Evolutionary conservation across 2,888 invertebrate species (phyloP).

Genomic region (Argyresthia albistria): DNA sequence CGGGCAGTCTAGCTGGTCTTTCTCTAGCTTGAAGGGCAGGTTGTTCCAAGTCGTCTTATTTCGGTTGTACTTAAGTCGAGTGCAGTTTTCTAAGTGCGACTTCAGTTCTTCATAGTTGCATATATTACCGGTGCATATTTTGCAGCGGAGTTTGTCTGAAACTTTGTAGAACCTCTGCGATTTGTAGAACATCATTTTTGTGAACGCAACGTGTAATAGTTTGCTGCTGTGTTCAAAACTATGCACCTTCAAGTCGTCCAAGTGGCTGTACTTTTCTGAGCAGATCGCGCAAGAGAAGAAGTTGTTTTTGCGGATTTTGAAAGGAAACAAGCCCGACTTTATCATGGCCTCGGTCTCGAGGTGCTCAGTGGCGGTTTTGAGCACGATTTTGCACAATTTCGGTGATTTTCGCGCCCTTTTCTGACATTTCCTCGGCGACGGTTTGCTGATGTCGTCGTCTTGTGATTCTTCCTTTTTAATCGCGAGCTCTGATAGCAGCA

Average conservation of each 20-base stretch:
- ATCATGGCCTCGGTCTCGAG: conserved; percentile 41
- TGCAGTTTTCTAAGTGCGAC: conserved; percentile 40
- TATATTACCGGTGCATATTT: conserved; percentile 43
- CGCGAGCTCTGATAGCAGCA: neutral
- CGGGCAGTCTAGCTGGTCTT: conserved; percentile 57
- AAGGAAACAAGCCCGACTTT: conserved; percentile 43
- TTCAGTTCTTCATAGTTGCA: conserved; percentile 34
- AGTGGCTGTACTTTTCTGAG: conserved; percentile 29
- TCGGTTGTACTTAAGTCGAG: conserved; percentile 22
- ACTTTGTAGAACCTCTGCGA: conserved; percentile 40
- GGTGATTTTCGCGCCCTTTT: conserved; percentile 7
- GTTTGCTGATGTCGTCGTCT: neutral
- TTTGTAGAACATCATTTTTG: conserved; percentile 46
- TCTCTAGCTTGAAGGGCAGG: conserved; percentile 55
- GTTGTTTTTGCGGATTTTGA: conserved; percentile 43
- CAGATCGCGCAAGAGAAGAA: conserved; percentile 43
- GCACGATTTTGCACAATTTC: conserved; percentile 19
- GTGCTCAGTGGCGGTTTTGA: conserved; percentile 15
- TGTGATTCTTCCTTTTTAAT: neutral
- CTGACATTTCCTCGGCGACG: neutral
- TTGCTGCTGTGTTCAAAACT: conserved; percentile 34
- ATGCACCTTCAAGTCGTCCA: conserved; percentile 43
- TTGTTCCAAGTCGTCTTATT: conserved; percentile 32
- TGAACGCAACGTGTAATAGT: conserved; percentile 42
- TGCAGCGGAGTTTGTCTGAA: conserved; percentile 32